Evolutionary conservation across 2,797 vertebrate species (phyloP).

Genomic region (Phalloptychus januarius): DNA sequence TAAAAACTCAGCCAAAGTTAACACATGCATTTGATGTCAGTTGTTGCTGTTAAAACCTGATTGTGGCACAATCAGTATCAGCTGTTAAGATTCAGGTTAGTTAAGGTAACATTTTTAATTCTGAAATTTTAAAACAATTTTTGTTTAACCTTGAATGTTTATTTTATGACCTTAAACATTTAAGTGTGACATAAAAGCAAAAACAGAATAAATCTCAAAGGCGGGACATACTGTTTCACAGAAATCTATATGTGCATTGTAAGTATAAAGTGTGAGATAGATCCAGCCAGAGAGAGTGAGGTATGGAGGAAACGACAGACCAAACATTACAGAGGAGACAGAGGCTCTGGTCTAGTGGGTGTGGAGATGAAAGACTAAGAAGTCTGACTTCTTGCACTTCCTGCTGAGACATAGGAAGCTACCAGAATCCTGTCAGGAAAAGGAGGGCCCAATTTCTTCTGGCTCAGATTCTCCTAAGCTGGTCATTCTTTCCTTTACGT

Average conservation of each 20-base stretch:
- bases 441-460: conserved; percentile 66
- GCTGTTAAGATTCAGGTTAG: not conserved
- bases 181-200: not conserved
- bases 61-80: not conserved
- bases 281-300: conserved; percentile 23
- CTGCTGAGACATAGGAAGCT: conserved; percentile 81
- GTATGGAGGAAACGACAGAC: conserved; percentile 5
- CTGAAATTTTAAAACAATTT: not conserved
- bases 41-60: not conserved
- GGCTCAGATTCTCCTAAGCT: conserved; percentile 57
- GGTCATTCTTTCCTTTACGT: conserved; percentile 47
- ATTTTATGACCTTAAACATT: not conserved
- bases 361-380: conserved; percentile 68
- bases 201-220: not conserved
- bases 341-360: conserved; percentile 50
- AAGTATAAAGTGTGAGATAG: conserved; percentile 21
- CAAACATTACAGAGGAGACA: conserved; percentile 35
- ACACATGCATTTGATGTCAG: not conserved
- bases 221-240: not conserved
- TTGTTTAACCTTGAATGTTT: not conserved
- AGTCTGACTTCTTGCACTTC: conserved; percentile 77
- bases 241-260: not conserved
- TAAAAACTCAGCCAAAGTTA: not conserved
- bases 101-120: not conserved
- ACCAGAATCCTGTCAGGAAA: conserved; percentile 80